Base-by-base conservation (phyloP, 2,888 invertebrate genomes). In the Lasioglossum malachurum region DNA sequence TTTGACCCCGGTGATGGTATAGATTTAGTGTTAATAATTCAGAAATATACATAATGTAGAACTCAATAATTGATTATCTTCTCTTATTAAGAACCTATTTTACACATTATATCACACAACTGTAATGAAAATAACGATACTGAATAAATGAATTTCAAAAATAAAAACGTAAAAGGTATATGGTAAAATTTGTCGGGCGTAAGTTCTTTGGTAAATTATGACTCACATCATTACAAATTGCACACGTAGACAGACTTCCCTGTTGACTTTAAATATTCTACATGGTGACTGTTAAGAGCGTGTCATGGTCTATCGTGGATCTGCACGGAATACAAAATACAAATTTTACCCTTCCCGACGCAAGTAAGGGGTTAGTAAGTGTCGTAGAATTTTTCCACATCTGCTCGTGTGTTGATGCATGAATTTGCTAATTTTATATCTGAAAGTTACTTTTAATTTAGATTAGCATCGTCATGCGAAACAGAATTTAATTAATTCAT, bases 281-380 rank as follows among this genome's bases (percentile, higher is more conserved):
- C 74, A 81, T 71, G 79, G 60, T 74, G 64, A 60, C 78, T 46
- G 57, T 80, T 80, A 88, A 81, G 88, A 88, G 79, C 60, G 81
- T 81, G 69, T 27, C 79, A 76, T 69, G 57, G 81, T 69, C 83
- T 57, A 74, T 71, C 69, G 79, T 71, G 64, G 31, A 88, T 77
- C 69, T 38, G 46, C 31, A 71, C 82, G 73, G 88, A 88, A 88
- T 88, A 88, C 85, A 74, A 69, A 85, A 88, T 88, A 86, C 80
- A 83, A 83, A 80, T 64, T 80, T 83, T 74, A 84, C 78, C 87
- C 81, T 73, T 57, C 75, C 38, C 57, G 60, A 74, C 71, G 81
- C 1, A 57, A 46, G 72, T 44, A 31, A 78, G 46, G 57, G 74
- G 19, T 78, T 84, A 60, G 35, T 57, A 71, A 85, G 60, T 72